Conservation (phyloP, 2,888 invertebrate species). For the Darwinula stevensoni region DNA sequence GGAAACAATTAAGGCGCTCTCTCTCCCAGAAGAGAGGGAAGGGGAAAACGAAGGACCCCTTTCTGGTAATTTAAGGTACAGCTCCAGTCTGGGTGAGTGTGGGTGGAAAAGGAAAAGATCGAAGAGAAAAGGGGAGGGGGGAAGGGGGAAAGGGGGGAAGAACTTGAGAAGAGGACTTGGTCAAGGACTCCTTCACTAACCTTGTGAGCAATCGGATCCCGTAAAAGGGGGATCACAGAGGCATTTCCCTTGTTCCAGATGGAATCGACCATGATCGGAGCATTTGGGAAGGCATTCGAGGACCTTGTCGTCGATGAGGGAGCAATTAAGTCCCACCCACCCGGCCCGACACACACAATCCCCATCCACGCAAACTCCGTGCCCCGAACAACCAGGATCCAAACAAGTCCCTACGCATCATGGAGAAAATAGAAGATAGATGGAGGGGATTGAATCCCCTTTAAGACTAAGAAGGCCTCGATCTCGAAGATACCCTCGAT, state of each 20-base stretch:
- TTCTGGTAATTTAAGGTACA: too few relatives aligned
- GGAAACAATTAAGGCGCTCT: too few relatives aligned
- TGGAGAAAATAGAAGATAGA: background rate
- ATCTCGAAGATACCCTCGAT: too few relatives aligned
- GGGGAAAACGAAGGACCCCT: too few relatives aligned
- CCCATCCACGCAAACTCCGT: constrained; percentile 72
- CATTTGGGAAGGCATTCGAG: constrained; percentile 35
- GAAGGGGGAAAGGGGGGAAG: too few relatives aligned
- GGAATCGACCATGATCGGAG: constrained; percentile 74
- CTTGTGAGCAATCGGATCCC: constrained; percentile 79
- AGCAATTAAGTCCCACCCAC: constrained; percentile 22
- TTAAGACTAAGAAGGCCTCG: too few relatives aligned
- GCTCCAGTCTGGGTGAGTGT: too few relatives aligned
- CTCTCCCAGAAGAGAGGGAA: too few relatives aligned
- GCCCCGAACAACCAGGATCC: constrained; percentile 67
- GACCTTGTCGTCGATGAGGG: constrained; percentile 14
- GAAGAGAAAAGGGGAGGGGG: too few relatives aligned
- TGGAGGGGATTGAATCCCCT: too few relatives aligned
- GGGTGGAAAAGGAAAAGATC: too few relatives aligned
- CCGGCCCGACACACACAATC: constrained; percentile 83
- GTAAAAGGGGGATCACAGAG: constrained; percentile 79
- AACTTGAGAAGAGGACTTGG: background rate
- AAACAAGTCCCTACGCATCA: constrained; percentile 50
- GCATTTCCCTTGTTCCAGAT: constrained; percentile 64
- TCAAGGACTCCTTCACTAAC: too few relatives aligned